phyloP scores from a whole-genome alignment of 2,797 vertebrate genomes.

The Heliangelus exortis region DNA sequence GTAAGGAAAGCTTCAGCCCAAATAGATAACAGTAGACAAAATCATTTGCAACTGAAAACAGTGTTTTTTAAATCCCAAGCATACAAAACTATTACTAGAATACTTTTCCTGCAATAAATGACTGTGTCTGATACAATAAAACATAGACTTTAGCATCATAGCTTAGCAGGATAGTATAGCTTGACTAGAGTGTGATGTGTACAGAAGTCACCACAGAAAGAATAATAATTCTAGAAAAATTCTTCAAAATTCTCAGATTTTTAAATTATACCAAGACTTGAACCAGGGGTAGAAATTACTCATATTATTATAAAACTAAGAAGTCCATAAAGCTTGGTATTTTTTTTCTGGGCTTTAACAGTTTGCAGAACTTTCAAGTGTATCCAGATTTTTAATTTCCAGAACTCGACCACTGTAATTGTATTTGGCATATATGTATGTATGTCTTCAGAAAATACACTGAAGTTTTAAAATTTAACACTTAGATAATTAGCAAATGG shows the following conservation, averaged over 20 bases:
- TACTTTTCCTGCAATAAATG: background rate
- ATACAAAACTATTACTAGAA: background rate
- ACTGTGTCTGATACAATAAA: background rate
- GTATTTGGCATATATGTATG: background rate
- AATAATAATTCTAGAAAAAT: background rate
- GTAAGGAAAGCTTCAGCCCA: background rate
- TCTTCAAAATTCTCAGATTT: background rate
- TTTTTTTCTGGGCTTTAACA: background rate
- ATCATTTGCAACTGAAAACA: background rate
- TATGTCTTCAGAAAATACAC: background rate
- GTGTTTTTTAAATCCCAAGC: background rate
- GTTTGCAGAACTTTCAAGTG: background rate
- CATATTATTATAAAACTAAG: background rate
- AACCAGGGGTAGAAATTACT: background rate
- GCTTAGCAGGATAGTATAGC: background rate
- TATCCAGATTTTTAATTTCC: background rate
- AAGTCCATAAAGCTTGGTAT: background rate
- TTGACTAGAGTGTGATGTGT: background rate
- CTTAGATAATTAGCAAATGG: background rate
- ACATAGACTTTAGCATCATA: background rate
- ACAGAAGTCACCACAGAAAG: background rate
- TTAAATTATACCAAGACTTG: background rate
- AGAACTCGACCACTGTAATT: background rate
- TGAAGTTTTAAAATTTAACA: background rate
- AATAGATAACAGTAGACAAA: background rate